Evolutionary conservation across 2,797 vertebrate species (phyloP).

Genomic region (Argyrosomus regius): DNA sequence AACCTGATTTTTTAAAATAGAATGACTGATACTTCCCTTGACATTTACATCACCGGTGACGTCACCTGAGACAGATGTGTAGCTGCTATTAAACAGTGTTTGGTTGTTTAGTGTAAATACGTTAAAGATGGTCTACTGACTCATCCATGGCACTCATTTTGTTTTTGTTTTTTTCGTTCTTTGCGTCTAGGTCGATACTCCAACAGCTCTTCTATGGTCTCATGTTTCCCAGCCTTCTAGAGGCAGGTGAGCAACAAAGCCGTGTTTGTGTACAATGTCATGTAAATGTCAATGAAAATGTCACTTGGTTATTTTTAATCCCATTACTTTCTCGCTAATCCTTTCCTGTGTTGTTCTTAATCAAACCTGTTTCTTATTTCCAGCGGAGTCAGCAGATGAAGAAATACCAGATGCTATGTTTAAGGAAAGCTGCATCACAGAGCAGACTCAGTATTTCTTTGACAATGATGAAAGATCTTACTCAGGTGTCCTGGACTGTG

Average conservation of each 20-base stretch:
- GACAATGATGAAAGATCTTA: conserved; percentile 94
- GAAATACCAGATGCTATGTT: conserved; percentile 91
- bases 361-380: conserved; percentile 32
- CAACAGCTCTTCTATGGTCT: conserved; percentile 93
- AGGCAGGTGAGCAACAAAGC: conserved; percentile 90
- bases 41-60: conserved; percentile 55
- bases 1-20: conserved; percentile 41
- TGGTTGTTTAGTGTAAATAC: conserved; percentile 24
- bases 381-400: conserved; percentile 85
- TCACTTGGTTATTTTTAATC: neutral
- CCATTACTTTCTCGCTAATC: conserved; percentile 8
- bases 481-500: conserved; percentile 94
- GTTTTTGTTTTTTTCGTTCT: conserved; percentile 29
- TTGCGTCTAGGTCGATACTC: conserved; percentile 91
- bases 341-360: neutral
- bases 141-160: conserved; percentile 45
- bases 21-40: conserved; percentile 48
- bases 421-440: conserved; percentile 98
- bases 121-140: conserved; percentile 48
- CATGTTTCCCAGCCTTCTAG: conserved; percentile 90
- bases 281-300: neutral
- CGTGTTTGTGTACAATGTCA: neutral
- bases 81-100: conserved; percentile 34
- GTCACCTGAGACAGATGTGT: conserved; percentile 39
- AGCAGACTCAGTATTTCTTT: conserved; percentile 99